Evolutionary conservation across 2,113 vertebrate genomes (phyloP), one percentile per base, ranked within the genome.

Genomic region (Cinclus cinclus): DNA sequence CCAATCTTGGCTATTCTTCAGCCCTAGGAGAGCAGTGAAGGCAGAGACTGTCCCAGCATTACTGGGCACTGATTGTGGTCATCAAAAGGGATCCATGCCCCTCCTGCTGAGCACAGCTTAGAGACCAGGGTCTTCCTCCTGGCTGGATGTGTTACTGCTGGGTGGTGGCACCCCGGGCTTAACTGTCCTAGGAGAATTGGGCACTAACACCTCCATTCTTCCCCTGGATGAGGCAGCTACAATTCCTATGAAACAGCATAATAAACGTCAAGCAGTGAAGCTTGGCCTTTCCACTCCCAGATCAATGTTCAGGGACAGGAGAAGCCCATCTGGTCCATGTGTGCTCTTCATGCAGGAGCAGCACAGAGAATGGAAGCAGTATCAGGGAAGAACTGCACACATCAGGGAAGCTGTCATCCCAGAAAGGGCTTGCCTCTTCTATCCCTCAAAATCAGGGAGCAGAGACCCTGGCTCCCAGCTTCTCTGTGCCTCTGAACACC

Each of bases 291-390:
- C 42, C 39, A 42, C 18, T 18, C 47, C 44, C 17, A 28, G 30
- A n/a, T 31, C 41, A 77, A 16, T 18, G 53, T 8, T 58, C 14
- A 10, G 1, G 22, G 31, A 64, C 23, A 68, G 20, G 33, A 80
- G 33, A 37, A 88, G 6, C 37, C 17, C 79, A 25, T 41, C 42
- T 80, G 62, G n/a, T 64, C 90, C 11, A 3, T 7, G 8, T 27
- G 21, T 31, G 62, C 21, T 77, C 46, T 62, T 76, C 46, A 37
- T 4, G n/a, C 59, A 62, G 64, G 74, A 87, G 33, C 31, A 71
- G 20, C 73, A 18, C 35, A 35, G 46, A 44, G 47, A 63, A 67
- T 2, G 5, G 59, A 55, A 22, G 30, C 0, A 0, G 11, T 6
- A 5, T 17, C 83, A 35, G 19, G 31, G 65, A 59, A 63, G 77